These are phyloP conservation scores for Gopherus flavomarginatus DNA, from an alignment of 2,113 vertebrate genomes.

Conservation along the genomic window DNA sequence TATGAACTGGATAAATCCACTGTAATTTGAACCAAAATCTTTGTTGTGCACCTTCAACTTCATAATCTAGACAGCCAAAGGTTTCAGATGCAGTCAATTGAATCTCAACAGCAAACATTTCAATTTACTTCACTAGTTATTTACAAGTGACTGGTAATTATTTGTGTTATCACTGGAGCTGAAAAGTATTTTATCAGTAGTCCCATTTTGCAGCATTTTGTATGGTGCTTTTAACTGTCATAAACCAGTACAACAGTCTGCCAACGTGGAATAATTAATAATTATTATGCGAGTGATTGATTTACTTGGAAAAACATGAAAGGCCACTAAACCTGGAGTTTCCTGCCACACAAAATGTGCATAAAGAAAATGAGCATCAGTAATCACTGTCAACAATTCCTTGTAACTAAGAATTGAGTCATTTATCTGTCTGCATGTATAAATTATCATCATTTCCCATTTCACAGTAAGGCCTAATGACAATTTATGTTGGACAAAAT, in stretches of 20 bases:
- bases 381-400: constrained; percentile 86
- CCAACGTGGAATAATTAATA: constrained; percentile 80
- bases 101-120: constrained; percentile 1
- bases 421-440: constrained; percentile 88
- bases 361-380: constrained; percentile 85
- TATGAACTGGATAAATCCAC: constrained; percentile 61
- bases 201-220: constrained; percentile 52
- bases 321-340: constrained; percentile 80
- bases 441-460: constrained; percentile 82
- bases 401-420: constrained; percentile 90
- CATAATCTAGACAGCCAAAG: not conserved
- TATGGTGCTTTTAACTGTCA: constrained; percentile 75
- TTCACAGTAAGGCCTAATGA: constrained; percentile 66
- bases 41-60: not conserved
- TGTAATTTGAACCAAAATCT: constrained; percentile 49
- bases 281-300: constrained; percentile 83
- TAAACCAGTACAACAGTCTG: constrained; percentile 74
- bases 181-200: constrained; percentile 72
- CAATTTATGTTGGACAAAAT: constrained; percentile 74
- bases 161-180: constrained; percentile 37
- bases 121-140: constrained; percentile 25
- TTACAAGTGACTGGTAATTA: constrained; percentile 66
- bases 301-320: constrained; percentile 79
- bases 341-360: constrained; percentile 72
- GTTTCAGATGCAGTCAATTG: not conserved